Base-by-base conservation (phyloP, 1,140 invertebrate species). In the Mya arenaria region DNA sequence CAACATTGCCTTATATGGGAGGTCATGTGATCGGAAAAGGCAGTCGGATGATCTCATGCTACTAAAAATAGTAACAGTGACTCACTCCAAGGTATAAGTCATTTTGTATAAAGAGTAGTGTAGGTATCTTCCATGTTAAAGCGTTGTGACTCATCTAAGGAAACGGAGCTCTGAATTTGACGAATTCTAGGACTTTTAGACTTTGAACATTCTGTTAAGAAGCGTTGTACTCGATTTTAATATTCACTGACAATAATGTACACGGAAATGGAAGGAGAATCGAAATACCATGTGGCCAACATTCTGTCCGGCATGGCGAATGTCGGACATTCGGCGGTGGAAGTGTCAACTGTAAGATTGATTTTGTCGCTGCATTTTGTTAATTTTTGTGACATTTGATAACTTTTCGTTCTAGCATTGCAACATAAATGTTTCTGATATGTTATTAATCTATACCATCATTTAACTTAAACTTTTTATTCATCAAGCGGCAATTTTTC, bases 241-340 rank as follows among this genome's bases (percentile, higher is more conserved):
- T n/a, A 30, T 23, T 52, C 44, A 72, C 17, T 66, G 19, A n/a
- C 30, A 55, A 58, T 23, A 37, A 82, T 73, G 79, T 82, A 73
- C 44, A 73, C 79, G 8, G 62, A 71, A 80, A 75, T 75, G 75
- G 79, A 82, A 36, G 79, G 79, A 37, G 79, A 82, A 44, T 82
- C 79, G 17, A 82, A 82, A 82, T 82, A 80, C 71, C 65, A 82
- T 69, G 79, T 82, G 69, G 79, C 79, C 17, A 82, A 74, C 41
- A 82, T 82, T 36, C 36, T 82, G 62, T 82, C 79, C 52, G 73
- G 37, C 32, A 73, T 82, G 68, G 69, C 79, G 44, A 72, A 82
- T 66, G 69, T 60, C 68, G 79, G 71, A 82, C 69, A 73, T 28
- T 32, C 56, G 69, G 39, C 32, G 13, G 44, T 81, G 15, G 37